Base-by-base conservation (phyloP, 2,113 vertebrate genomes). In the Origma solitaria region DNA sequence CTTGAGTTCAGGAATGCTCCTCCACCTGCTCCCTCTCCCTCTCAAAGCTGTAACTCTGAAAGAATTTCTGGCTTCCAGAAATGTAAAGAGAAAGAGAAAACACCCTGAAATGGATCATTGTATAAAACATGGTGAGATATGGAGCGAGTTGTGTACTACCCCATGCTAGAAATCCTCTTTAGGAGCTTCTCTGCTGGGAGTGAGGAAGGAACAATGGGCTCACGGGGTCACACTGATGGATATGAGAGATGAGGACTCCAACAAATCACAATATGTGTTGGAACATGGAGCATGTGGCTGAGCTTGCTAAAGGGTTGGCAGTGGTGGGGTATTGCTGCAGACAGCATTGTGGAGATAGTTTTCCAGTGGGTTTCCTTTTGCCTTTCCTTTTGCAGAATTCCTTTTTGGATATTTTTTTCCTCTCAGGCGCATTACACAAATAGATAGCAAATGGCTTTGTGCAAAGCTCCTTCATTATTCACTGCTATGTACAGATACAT, bases 251-350 rank as follows among this genome's bases (percentile, higher is more conserved):
- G 42, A 45, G 22, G 50, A n/a, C 12, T 50, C 37, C 15, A 54
- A 3, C 21, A 64, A 49, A 10, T 15, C 2, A 0, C 71, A 40
- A 0, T 11, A 6, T 13, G 3, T n/a, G 22, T 3, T 7, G 22
- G n/a, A 45, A 37, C 3, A 6, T 24, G 68, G 27, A 64, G 35
- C 17, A 1, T 13, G 44, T 8, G 33, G 30, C 15, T 40, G 73
- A 90, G 27, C 58, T 69, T 23, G 21, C 54, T 37, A 1, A 17
- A 37, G 27, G 33, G 9, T 0, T 20, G 28, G 22, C 71, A 30
- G 6, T 35, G 72, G 14, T 4, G 1, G 50, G 33, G 7, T 7
- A 5, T 49, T 9, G 3, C 56, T 54, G 53, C 37, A 22, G 31
- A 4, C 27, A 11, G 49, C 13, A 0, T 5, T 25, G 11, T 30